Base-by-base conservation (phyloP, 2,888 invertebrate species). In the Julus scandinavius region DNA sequence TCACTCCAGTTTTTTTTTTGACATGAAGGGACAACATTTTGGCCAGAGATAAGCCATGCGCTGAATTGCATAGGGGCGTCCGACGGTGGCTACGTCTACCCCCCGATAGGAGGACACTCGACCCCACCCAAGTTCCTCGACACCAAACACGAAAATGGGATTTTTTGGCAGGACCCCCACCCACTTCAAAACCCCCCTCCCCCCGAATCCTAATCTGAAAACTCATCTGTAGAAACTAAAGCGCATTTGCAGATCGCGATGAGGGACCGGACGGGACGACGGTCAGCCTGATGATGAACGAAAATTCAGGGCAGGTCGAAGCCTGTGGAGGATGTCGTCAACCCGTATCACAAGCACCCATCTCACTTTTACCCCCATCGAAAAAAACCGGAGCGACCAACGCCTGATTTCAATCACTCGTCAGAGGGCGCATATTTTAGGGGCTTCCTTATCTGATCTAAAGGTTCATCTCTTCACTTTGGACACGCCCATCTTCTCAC, bases 81-180 rank as follows among this genome's bases (percentile, higher is more conserved):
- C 54, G 54, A 15, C 54, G 54, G 15, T 54, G 54, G 54, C n/a
- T n/a, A n/a, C 54, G 54, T 54, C 54, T 54, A 54, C 54, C 54
- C 54, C 54, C 54, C 54, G 11, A 54, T 54, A 54, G 54, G 54
- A 54, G 54, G 54, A 54, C 54, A 54, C 54, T 9, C 6, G 54
- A 54, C 54, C 54, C 54, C 54, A 54, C 54, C 54, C 54, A 54
- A 54, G 54, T 54, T 54, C 54, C 54, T 54, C 54, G 54, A 54
- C 54, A 54, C 54, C 13, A 54, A 54, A 15, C 15, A 15, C 13
- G 54, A 15, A 15, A 54, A 54, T 54, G 54, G 11, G 54, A 54
- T 15, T 54, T 54, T 54, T 54, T 54, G 54, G 54, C 54, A 54
- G 54, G 54, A 15, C 54, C 15, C 41, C 6, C 41, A 45, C 41